Percentiles rank a stretch among this genome's conserved stretches.
phyloP scores from a whole-genome alignment of 2,113 vertebrate genomes.

The Microcebus murinus region DNA sequence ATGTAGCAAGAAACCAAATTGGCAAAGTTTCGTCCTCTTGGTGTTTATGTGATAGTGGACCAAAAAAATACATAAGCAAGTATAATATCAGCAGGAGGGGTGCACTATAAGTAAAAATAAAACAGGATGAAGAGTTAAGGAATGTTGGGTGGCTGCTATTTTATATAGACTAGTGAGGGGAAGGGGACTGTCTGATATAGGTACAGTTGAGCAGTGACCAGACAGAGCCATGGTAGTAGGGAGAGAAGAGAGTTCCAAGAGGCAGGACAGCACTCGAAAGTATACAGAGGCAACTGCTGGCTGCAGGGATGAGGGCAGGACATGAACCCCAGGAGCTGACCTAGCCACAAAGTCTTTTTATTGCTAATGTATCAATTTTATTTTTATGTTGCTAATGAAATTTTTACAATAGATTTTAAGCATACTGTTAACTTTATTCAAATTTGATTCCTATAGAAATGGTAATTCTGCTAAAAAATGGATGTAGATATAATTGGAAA shows the following conservation, averaged over 20 bases:
- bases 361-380: background rate
- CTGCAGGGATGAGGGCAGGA: background rate
- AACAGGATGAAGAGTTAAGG: background rate
- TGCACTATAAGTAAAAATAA: background rate
- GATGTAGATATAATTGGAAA: background rate
- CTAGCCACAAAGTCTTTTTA: background rate
- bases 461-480: background rate
- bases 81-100: background rate
- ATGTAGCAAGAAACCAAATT: background rate
- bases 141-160: background rate
- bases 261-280: fast-evolving
- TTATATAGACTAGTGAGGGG: background rate
- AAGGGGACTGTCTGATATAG: background rate
- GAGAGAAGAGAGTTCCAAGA: background rate
- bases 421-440: background rate
- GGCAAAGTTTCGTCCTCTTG: background rate
- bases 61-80: background rate
- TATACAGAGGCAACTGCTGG: background rate
- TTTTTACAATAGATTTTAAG: background rate
- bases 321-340: background rate
- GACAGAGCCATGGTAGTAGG: background rate
- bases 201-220: background rate
- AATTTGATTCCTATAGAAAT: background rate
- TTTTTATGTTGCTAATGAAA: background rate
- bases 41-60: background rate